Evolutionary conservation across 30 jellyfish, hydroid and myxozoan genomes (phyloP), one percentile per base, ranked within the genome.

Genomic region (Chironex yamaguchii): DNA sequence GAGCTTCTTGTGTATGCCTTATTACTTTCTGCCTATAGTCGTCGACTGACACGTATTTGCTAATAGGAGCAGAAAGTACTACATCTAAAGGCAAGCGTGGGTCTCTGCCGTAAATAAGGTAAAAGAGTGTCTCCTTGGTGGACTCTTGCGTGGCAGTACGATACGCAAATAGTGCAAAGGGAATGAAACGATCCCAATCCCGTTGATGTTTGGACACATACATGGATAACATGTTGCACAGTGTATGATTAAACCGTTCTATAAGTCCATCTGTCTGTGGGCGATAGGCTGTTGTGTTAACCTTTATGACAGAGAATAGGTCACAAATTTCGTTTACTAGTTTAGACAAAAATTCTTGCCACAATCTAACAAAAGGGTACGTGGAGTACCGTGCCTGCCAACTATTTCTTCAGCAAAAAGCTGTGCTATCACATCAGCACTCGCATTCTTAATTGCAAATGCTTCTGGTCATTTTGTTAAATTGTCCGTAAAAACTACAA

Each of bases 391-490:
- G 30, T 67, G 76, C 26, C 96, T 62, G 51, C 35, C 26, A 30
- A 87, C 80, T 34, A 87, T 9, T 51, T 87, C 87, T 58, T 87
- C 88, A 29, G 77, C 91, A 31, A 76, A 67, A 34, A 87, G 81
- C 36, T 87, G 32, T 0, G 95, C 94, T 34, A 79, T 80, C 20
- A 36, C 87, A 29, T 62, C 72, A 50, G 89, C 73, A 29, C 74
- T 63, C 24, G 85, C 72, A 67, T 33, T 22, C 21, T 62, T 0
- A 30, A 69, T 52, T 11, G n/a, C n/a, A 32, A 87, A 87, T 0
- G 96, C 96, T 67, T 87, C 94, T 49, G 89, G 88, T 83, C 96
- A 87, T 35, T 77, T 79, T 6, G 93, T 87, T 33, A 78, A 34
- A 36, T 86, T 54, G 81, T 87, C 94, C 29, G 84, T 81, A 35